Evolutionary conservation across 2,797 vertebrate genomes (phyloP).

Genomic region (Sitta carolinensis): DNA sequence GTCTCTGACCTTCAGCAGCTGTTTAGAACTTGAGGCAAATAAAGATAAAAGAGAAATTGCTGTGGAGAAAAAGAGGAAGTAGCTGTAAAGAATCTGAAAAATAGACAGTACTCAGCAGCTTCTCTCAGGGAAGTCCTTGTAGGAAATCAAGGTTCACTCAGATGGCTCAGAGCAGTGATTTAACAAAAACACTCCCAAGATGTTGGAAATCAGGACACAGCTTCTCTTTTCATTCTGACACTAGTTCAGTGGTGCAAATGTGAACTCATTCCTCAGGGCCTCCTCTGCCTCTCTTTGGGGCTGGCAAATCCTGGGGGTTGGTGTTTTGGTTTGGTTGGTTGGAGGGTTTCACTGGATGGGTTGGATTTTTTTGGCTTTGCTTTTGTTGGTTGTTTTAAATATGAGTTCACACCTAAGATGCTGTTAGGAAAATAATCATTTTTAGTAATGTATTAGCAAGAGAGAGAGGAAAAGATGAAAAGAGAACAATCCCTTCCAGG

Average conservation of each 20-base stretch:
- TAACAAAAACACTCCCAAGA: neutral
- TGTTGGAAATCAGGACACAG: neutral
- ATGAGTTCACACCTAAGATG: neutral
- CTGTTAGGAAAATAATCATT: neutral
- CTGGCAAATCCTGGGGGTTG: neutral
- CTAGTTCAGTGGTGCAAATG: neutral
- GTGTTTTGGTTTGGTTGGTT: neutral
- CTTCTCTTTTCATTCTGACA: neutral
- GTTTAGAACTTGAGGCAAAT: neutral
- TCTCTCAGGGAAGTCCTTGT: neutral
- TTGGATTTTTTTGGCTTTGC: neutral
- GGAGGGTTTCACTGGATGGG: neutral
- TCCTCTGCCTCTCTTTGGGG: neutral
- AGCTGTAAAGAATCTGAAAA: neutral
- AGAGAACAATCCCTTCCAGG: neutral
- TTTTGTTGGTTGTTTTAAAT: neutral
- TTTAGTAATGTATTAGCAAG: neutral
- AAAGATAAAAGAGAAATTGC: neutral
- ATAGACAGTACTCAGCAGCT: neutral
- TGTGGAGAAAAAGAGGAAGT: neutral
- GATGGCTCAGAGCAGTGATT: neutral
- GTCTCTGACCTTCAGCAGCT: neutral
- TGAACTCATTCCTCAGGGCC: neutral
- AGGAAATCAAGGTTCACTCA: neutral
- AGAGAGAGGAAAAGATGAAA: neutral